Evolutionary conservation across 2,888 invertebrate genomes (phyloP).

Genomic region (Salticus scenicus): DNA sequence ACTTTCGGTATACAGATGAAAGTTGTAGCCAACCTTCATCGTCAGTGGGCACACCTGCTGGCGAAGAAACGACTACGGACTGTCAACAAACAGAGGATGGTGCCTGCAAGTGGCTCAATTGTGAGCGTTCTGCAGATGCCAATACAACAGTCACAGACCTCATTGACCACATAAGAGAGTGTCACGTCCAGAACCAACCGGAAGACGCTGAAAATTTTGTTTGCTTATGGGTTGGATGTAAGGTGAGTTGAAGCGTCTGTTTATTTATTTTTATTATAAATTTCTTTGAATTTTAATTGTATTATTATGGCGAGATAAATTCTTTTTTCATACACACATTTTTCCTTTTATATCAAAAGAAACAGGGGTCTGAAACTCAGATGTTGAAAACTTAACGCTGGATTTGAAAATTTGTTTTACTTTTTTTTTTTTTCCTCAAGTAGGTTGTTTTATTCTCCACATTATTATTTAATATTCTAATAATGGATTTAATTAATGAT

Average conservation of each 20-base stretch:
- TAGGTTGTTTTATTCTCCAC: no score
- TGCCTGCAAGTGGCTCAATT: slow-evolving; percentile 75
- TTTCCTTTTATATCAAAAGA: no score
- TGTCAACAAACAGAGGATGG: slow-evolving; percentile 27
- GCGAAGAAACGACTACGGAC: not conserved
- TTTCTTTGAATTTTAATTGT: not conserved
- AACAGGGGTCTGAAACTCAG: no score
- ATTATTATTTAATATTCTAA: no score
- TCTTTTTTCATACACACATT: not conserved
- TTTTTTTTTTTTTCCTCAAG: no score
- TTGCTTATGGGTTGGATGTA: slow-evolving; percentile 95
- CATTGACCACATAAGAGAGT: slow-evolving; percentile 73
- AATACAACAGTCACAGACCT: slow-evolving; percentile 64
- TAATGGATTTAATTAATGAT: no score
- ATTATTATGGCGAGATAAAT: not conserved
- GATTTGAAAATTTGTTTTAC: no score
- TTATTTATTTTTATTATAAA: no score
- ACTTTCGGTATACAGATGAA: slow-evolving; percentile 31
- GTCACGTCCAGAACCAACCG: slow-evolving; percentile 80
- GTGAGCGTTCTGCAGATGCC: slow-evolving; percentile 73
- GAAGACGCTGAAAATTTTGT: slow-evolving; percentile 84
- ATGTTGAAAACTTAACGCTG: no score
- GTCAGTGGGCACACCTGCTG: not conserved
- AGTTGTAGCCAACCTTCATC: slow-evolving; percentile 32
- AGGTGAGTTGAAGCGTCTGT: slow-evolving; percentile 77